Conservation (phyloP, 2,113 vertebrate genomes). For the Sisor rabdophorus region DNA sequence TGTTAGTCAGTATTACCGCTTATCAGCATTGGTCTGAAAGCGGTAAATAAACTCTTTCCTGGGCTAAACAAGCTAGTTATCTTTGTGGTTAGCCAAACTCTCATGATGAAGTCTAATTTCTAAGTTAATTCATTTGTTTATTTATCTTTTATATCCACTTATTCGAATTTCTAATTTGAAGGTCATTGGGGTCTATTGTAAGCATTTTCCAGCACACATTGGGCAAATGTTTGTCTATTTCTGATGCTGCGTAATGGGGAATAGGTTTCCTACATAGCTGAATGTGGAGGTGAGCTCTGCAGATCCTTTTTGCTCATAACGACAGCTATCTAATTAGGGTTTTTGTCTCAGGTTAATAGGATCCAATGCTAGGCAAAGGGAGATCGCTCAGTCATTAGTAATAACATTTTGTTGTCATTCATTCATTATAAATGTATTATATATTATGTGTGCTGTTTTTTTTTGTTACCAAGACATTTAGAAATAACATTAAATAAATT, state of each 20-base stretch:
- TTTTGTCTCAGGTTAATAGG: constrained; percentile 16
- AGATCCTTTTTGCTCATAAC: constrained; percentile 13
- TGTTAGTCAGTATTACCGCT: too few relatives aligned
- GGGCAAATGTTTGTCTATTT: constrained; percentile 7
- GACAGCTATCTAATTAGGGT: constrained; percentile 19
- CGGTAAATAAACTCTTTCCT: too few relatives aligned
- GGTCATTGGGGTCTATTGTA: constrained; percentile 4
- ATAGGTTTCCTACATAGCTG: constrained; percentile 9
- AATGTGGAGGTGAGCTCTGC: constrained; percentile 23
- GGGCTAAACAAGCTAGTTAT: too few relatives aligned
- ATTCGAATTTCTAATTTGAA: constrained; percentile 7
- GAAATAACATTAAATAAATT: not conserved
- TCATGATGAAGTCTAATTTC: not conserved
- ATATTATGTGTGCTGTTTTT: not conserved
- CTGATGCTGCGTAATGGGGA: constrained; percentile 14
- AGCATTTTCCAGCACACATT: constrained; percentile 12
- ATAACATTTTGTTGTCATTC: too few relatives aligned
- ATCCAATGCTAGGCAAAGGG: not conserved
- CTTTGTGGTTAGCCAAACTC: too few relatives aligned
- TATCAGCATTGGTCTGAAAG: too few relatives aligned
- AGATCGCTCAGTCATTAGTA: too few relatives aligned
- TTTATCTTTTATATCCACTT: too few relatives aligned
- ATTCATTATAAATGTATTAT: too few relatives aligned
- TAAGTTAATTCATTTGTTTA: too few relatives aligned
- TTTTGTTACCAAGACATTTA: not conserved